phyloP scores from a whole-genome alignment of 2,113 vertebrate species.

The Ochotona curzoniae region DNA sequence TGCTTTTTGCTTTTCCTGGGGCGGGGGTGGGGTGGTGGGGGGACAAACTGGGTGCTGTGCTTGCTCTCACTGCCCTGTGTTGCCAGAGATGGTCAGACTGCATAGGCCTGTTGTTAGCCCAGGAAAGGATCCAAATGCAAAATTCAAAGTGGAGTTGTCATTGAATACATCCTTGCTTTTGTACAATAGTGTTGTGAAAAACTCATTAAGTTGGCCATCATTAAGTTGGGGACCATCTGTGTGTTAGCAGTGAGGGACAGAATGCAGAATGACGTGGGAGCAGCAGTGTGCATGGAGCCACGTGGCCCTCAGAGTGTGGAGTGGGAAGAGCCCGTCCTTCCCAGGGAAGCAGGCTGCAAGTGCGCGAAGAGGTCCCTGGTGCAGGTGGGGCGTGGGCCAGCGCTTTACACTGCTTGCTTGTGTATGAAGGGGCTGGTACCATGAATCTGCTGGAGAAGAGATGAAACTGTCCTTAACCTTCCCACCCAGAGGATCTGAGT shows the following conservation, averaged over 20 bases:
- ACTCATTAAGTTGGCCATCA: too few relatives aligned
- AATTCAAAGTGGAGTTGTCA: background rate
- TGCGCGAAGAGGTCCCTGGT: background rate
- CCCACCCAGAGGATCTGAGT: background rate
- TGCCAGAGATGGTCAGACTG: too few relatives aligned
- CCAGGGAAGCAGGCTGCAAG: background rate
- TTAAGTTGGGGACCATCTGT: background rate
- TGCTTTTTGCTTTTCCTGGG: too few relatives aligned
- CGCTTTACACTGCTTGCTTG: background rate
- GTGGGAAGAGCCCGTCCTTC: background rate
- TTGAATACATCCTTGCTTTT: too few relatives aligned
- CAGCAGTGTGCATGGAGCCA: background rate
- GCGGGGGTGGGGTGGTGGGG: too few relatives aligned
- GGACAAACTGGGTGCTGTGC: too few relatives aligned
- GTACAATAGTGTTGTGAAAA: background rate
- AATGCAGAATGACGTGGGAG: background rate
- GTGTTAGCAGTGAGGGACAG: background rate
- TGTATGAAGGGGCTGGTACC: background rate
- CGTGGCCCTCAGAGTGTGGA: background rate
- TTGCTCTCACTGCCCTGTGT: too few relatives aligned
- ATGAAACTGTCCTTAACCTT: background rate
- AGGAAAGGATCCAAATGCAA: background rate
- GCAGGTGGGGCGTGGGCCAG: accelerated
- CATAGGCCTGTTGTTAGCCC: background rate
- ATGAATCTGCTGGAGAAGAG: background rate